These are phyloP conservation scores for Metridium senile DNA, from an alignment of 92 coral and sea anemone genomes.

Conservation along the genomic window DNA sequence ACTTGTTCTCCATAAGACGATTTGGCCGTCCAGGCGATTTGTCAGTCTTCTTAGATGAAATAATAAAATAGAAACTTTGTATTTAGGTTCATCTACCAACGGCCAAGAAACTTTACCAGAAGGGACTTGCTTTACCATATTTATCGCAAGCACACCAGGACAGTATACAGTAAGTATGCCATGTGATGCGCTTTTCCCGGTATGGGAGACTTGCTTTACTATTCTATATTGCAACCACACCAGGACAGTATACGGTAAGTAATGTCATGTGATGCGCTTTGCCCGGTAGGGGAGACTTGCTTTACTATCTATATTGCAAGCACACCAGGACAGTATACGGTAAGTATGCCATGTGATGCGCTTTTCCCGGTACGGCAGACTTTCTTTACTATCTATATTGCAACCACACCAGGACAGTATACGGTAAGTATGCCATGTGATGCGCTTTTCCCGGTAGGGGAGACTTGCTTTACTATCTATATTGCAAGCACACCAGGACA, in stretches of 20 bases:
- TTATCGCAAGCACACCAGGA: conserved; percentile 97
- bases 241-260: conserved; percentile 95
- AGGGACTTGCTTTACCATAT: conserved; percentile 76
- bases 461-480: conserved; percentile 78
- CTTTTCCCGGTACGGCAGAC: too few relatives aligned
- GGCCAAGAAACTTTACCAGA: conserved; percentile 41
- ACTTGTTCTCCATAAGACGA: too few relatives aligned
- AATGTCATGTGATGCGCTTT: too few relatives aligned
- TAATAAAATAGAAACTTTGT: too few relatives aligned
- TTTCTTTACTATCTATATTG: conserved; percentile 94
- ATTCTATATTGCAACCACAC: conserved; percentile 97
- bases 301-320: conserved; percentile 96
- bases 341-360: too few relatives aligned
- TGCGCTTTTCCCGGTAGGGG: too few relatives aligned
- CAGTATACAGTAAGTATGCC: conserved; percentile 88
- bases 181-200: too few relatives aligned
- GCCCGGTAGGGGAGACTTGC: conserved; percentile 59
- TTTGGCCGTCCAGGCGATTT: too few relatives aligned
- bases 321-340: conserved; percentile 97
- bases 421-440: conserved; percentile 86
- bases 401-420: conserved; percentile 94
- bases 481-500: conserved; percentile 99
- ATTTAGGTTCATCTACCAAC: conserved; percentile 29
- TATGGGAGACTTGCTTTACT: conserved; percentile 73
- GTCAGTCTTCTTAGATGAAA: too few relatives aligned